Evolutionary conservation across 2,888 invertebrate genomes (phyloP).

Genomic region (Ochropacha duplaris): DNA sequence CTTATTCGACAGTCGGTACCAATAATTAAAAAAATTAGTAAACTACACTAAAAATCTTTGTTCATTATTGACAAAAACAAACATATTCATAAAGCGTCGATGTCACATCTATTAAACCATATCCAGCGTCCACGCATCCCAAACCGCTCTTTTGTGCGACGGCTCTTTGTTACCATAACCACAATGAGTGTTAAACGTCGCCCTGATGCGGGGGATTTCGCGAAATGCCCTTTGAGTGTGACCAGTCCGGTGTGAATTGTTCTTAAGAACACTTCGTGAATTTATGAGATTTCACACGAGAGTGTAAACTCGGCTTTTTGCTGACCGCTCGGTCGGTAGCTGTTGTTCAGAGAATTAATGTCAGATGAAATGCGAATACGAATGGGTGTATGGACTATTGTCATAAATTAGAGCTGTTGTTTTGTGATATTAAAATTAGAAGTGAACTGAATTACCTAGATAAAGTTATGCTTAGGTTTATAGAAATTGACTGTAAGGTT

Average conservation of each 20-base stretch:
- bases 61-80: no score
- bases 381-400: background rate
- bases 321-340: background rate
- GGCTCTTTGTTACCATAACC: constrained; percentile 62
- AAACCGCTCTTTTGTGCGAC: constrained; percentile 50
- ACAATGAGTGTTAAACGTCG: constrained; percentile 72
- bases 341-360: background rate
- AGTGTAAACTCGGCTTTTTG: constrained; percentile 3
- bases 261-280: constrained; percentile 11
- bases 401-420: background rate
- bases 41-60: no score
- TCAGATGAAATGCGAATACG: background rate
- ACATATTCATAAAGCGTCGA: no score
- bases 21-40: no score
- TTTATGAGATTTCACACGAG: constrained; percentile 37
- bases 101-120: background rate
- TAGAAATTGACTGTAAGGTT: background rate
- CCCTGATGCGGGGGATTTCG: constrained; percentile 40
- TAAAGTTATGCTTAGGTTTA: background rate
- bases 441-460: background rate
- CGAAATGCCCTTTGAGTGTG: constrained; percentile 28
- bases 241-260: constrained; percentile 9
- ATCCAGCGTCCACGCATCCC: constrained; percentile 11
- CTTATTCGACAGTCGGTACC: no score
- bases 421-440: background rate